Base-by-base conservation (phyloP, 2,797 vertebrate genomes). In the Dryobates pubescens region DNA sequence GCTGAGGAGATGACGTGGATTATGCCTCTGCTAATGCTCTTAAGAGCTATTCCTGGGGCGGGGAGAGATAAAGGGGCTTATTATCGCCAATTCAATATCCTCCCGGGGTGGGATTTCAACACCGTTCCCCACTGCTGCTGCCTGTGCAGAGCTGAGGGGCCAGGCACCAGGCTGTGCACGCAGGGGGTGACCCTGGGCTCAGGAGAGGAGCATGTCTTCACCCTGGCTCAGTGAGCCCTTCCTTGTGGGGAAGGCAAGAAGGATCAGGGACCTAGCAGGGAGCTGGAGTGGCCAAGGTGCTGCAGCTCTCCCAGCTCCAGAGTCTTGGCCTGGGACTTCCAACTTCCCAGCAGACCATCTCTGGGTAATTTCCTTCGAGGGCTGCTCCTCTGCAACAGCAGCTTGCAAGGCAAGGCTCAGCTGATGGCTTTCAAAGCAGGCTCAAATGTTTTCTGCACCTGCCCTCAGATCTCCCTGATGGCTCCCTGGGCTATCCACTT, bases 1-100 rank as follows among this genome's bases (percentile, higher is more conserved):
- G 82, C 95, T 26, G 54, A 63, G 72, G 93, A 76, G 77, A 81
- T 96, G 75, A 76, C 67, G 43, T 19, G 88, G 92, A 82, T 95
- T 94, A 96, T 88, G 77, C 56, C 64, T 89, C 45, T 64, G 74
- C 81, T 94, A 96, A 95, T 90, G 91, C 74, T 85, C 92, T 96
- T 93, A 89, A 92, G 58, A 92, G 61, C 88, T 93, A 43, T 71
- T 93, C 82, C 58, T 59, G 77, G 7, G 32, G 47, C 54, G 2
- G 18, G 74, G 30, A 24, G 61, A 91, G 45, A 72, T 91, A 83
- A 95, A 92, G 81, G 47, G 20, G 47, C 75, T 96, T 90, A 86
- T 92, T 95, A 83, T 77, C 92, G 29, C 82, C 56, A 88, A 95
- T 94, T 92, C 75, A 36, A 38, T 77, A 85, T 59, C 70, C 82